phyloP scores from a whole-genome alignment of 2,797 vertebrate genomes.

The Pelochelys cantorii region DNA sequence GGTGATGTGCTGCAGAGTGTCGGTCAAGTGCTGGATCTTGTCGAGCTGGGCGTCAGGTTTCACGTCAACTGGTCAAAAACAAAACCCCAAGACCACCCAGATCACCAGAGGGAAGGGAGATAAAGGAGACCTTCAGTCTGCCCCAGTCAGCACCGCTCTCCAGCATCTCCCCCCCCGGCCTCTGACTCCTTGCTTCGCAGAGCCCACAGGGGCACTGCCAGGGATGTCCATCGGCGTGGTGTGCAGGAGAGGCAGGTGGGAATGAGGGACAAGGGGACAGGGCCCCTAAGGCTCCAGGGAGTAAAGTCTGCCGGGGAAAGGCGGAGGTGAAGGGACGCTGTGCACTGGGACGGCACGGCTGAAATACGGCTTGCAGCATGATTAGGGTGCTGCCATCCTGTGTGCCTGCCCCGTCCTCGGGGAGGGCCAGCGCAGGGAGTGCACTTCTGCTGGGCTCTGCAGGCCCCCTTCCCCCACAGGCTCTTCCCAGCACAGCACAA shows the following conservation, averaged over 20 bases:
- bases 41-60: constrained; percentile 64
- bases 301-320: not conserved
- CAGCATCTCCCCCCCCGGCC: too few species aligned
- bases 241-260: rapidly evolving
- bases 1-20: constrained; percentile 89
- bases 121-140: rapidly evolving
- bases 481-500: rapidly evolving
- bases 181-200: too few species aligned
- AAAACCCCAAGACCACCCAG: not conserved
- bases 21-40: constrained; percentile 86
- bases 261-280: not conserved
- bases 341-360: not conserved
- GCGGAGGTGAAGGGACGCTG: not conserved
- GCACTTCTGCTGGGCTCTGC: not conserved
- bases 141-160: not conserved
- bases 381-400: not conserved
- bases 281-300: not conserved
- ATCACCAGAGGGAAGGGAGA: not conserved
- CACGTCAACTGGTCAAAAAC: constrained; percentile 29
- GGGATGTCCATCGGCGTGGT: not conserved
- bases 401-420: not conserved
- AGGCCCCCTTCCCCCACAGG: rapidly evolving
- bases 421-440: not conserved
- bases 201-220: too few species aligned
- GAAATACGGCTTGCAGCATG: not conserved